Base-by-base conservation (phyloP, 1,140 invertebrate genomes). In the Homarus americanus region DNA sequence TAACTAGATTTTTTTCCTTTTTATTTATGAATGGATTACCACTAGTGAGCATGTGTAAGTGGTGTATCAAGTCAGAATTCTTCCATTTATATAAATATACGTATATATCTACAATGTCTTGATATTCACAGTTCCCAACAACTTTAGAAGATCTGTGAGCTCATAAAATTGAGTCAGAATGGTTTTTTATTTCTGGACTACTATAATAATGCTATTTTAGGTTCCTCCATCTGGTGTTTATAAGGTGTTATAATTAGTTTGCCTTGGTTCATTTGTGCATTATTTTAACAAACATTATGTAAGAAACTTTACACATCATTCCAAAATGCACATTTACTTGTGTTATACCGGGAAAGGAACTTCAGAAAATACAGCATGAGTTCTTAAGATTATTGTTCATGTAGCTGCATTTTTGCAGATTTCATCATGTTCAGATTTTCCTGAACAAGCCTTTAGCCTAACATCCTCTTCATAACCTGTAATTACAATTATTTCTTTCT, bases 381-480 rank as follows among this genome's bases (percentile, higher is more conserved):
- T 79, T 40, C 76, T 79, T 79, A 36, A 38, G 41, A 69, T 69
- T 69, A 69, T 28, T 24, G 32, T 69, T 87, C 75, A 40, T 80
- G 58, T 87, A 80, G 75, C 86, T 87, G 86, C 86, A 87, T 80
- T 87, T 83, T 87, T 80, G 86, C 86, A 87, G 76, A 75, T 66
- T 49, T 78, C 53, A 63, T 80, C 53, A 78, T 87, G 85, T 87
- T 87, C 85, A 87, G 85, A 87, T 87, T 87, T 79, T 87, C 85
- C 85, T 87, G 85, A 87, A 87, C 85, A 87, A 85, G 83, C 76
- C 75, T 87, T 20, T 9, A 69, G 53, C 75, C 85, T 44, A 63
- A 66, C 58, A 66, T 66, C 49, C 38, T 66, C 86, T 69, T 87
- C 58, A 63, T 63, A 66, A 66, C 58, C 76, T 66, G 49, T 78